Conservation (phyloP, 2,888 invertebrate genomes). For the Drosophila meridionalis region DNA sequence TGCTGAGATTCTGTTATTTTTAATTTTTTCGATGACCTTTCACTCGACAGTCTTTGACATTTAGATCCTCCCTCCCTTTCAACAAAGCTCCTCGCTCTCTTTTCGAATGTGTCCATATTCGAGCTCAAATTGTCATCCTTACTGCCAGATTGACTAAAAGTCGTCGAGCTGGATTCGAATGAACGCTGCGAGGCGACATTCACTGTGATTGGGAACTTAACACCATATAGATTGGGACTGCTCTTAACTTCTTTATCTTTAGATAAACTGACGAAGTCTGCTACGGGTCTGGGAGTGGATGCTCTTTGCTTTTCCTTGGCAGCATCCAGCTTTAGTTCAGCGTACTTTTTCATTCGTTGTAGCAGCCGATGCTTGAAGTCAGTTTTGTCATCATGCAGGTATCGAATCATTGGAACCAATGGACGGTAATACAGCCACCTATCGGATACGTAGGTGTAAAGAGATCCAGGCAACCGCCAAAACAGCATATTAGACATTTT, state of each 20-base stretch:
- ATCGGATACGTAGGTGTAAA: neutral
- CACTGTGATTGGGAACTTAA: neutral
- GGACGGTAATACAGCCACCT: neutral
- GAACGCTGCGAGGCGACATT: neutral
- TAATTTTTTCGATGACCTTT: neutral
- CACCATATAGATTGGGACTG: neutral
- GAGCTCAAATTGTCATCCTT: neutral
- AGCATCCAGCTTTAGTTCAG: neutral
- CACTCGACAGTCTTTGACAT: neutral
- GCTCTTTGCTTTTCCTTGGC: neutral
- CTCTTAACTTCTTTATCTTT: neutral
- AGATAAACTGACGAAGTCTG: neutral
- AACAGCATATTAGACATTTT: constrained; percentile 4
- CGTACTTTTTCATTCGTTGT: neutral
- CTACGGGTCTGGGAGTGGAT: neutral
- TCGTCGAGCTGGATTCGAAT: neutral
- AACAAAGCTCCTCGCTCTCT: constrained; percentile 6
- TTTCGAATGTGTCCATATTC: neutral
- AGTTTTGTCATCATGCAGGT: constrained; percentile 1
- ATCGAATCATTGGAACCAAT: neutral
- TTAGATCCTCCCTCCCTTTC: neutral
- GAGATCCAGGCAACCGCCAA: neutral
- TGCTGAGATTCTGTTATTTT: neutral
- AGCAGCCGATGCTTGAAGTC: neutral
- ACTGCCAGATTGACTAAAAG: neutral